Percentiles rank a stretch among this genome's conserved stretches.
Evolutionary conservation across 2,888 invertebrate species (phyloP).

Genomic region (Agrilus cyanescens): DNA sequence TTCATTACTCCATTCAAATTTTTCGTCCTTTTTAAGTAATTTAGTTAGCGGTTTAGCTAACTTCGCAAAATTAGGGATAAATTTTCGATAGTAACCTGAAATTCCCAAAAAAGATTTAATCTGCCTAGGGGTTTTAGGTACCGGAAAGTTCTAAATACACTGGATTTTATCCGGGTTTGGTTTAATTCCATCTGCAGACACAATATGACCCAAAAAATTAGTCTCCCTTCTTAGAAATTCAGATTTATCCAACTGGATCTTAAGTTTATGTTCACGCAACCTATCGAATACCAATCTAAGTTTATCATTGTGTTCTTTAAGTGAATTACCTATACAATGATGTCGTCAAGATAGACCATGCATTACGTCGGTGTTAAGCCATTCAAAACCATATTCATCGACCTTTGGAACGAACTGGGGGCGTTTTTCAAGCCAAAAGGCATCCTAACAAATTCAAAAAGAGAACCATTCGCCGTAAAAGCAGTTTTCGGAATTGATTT

Average conservation of each 20-base stretch:
- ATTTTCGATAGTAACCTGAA: constrained; percentile 24
- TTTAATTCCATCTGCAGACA: constrained; percentile 18
- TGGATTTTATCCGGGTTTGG: constrained; percentile 16
- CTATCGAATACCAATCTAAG: constrained; percentile 20
- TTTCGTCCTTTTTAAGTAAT: constrained; percentile 6
- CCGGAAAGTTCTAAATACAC: constrained; percentile 13
- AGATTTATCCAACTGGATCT: too few species aligned
- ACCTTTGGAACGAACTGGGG: constrained; percentile 29
- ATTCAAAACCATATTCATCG: constrained; percentile 22
- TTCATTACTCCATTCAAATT: background rate
- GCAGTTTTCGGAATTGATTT: constrained; percentile 22
- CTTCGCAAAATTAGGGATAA: constrained; percentile 20
- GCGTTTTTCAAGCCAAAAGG: constrained; percentile 24
- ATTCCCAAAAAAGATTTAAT: constrained; percentile 22
- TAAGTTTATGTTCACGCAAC: constrained; percentile 15
- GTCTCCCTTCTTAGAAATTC: constrained; percentile 17
- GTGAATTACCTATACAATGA: constrained; percentile 15
- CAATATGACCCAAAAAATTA: constrained; percentile 21
- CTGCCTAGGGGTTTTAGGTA: constrained; percentile 12
- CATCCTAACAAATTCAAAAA: constrained; percentile 24
- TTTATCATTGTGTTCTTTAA: constrained; percentile 21
- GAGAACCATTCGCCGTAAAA: constrained; percentile 21
- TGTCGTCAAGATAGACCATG: constrained; percentile 22
- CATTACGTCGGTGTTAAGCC: constrained; percentile 10
- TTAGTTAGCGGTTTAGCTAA: constrained; percentile 8